Evolutionary conservation across 2,797 vertebrate species (phyloP).

Genomic region (Strix occidentalis): DNA sequence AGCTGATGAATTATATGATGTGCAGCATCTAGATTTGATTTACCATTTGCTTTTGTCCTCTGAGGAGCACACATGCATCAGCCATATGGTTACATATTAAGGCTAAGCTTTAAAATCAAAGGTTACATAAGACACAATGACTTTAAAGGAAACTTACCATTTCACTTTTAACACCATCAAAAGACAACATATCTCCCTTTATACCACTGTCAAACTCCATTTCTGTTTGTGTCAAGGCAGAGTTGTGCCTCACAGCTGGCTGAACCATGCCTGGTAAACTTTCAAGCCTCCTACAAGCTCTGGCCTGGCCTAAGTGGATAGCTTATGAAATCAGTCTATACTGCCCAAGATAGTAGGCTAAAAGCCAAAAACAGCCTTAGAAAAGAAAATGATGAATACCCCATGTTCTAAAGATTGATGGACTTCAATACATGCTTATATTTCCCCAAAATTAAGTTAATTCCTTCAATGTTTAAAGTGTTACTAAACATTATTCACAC

Average conservation of each 20-base stretch:
- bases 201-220: not conserved
- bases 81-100: not conserved
- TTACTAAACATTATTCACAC: not conserved
- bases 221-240: not conserved
- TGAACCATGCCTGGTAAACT: not conserved
- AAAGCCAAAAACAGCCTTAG: not conserved
- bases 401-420: not conserved
- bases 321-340: not conserved
- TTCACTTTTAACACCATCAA: not conserved
- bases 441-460: not conserved
- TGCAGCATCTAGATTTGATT: not conserved
- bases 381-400: not conserved
- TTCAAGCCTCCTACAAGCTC: not conserved
- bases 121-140: not conserved
- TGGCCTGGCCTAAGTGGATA: not conserved
- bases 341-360: not conserved
- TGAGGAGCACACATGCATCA: not conserved
- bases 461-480: not conserved
- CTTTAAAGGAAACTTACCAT: not conserved
- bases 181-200: not conserved
- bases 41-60: not conserved
- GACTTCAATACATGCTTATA: not conserved
- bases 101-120: not conserved
- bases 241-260: not conserved
- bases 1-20: not conserved